Base-by-base conservation (phyloP, 2,113 vertebrate genomes). In the Sylvilagus bachmani region DNA sequence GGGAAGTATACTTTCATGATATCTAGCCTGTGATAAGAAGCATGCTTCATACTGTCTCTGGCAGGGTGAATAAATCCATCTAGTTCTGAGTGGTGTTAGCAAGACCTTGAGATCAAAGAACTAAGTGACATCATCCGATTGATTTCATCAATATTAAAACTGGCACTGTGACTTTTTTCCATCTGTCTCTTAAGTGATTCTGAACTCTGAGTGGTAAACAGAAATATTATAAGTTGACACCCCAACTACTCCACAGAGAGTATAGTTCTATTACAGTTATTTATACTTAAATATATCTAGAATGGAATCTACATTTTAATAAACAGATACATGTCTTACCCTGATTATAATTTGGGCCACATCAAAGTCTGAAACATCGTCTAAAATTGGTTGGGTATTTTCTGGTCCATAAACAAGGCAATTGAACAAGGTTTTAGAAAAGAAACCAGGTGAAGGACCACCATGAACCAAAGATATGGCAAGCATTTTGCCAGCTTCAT, bases 401-500 rank as follows among this genome's bases (percentile, higher is more conserved):
- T 98, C 98, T 95, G 98, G 98, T 91, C 98, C 99, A 95, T 98
- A 98, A 89, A 97, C 97, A 95, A 99, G 98, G 93, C 99, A 99
- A 92, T 98, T 95, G 91, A 99, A 99, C 33, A 99, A 98, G 0
- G 98, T 99, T 73, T 93, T 98, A 86, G 99, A 99, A 97, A 99
- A 99, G 98, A 99, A 99, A 74, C 97, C 85, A 67, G 99, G 97
- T 36, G 98, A 96, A n/a, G 99, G 99, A 53, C 99, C 99, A 58
- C 99, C 99, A 1, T 99, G 99, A 89, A 99, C 98, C 96, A 99
- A 97, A 92, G 98, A 98, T 96, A 99, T 93, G 0, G 98, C 98
- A 95, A 99, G 97, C 98, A 99, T 99, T 97, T 96, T 98, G 81
- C 99, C 99, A 98, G 98, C 98, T 98, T 99, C 98, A 97, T 98